These are phyloP conservation scores for Standfussiana lucernea DNA, from an alignment of 2,888 invertebrate genomes.

Conservation along the genomic window DNA sequence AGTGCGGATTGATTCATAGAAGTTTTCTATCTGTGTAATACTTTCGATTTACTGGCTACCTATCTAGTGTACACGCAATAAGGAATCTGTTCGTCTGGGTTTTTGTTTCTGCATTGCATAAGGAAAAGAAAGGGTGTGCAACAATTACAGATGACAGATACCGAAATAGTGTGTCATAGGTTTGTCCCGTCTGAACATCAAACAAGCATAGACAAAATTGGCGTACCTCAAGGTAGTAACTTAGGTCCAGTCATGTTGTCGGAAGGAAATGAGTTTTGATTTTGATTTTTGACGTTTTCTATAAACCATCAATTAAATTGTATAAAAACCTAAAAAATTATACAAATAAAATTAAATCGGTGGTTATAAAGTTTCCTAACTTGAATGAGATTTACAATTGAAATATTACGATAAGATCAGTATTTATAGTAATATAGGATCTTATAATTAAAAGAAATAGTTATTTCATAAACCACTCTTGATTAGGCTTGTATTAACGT, in stretches of 20 bases:
- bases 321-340: neutral
- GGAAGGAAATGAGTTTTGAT: neutral
- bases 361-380: neutral
- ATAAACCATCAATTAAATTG: neutral
- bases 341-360: neutral
- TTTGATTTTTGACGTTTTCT: neutral
- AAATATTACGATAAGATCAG: too few relatives aligned
- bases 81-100: neutral
- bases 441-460: neutral
- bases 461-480: neutral
- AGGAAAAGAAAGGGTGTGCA: slow-evolving; percentile 15
- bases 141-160: neutral
- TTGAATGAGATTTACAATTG: too few relatives aligned
- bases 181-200: slow-evolving; percentile 1
- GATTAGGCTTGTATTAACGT: neutral
- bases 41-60: slow-evolving; percentile 14
- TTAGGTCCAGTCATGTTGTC: neutral
- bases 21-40: neutral
- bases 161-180: neutral
- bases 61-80: neutral
- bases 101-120: slow-evolving; percentile 11
- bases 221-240: slow-evolving; percentile 23
- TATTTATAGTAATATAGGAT: neutral
- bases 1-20: neutral
- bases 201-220: neutral